Evolutionary conservation across 2,113 vertebrate genomes (phyloP), one percentile per base, ranked within the genome.

Genomic region (Ceyx cyanopectus): DNA sequence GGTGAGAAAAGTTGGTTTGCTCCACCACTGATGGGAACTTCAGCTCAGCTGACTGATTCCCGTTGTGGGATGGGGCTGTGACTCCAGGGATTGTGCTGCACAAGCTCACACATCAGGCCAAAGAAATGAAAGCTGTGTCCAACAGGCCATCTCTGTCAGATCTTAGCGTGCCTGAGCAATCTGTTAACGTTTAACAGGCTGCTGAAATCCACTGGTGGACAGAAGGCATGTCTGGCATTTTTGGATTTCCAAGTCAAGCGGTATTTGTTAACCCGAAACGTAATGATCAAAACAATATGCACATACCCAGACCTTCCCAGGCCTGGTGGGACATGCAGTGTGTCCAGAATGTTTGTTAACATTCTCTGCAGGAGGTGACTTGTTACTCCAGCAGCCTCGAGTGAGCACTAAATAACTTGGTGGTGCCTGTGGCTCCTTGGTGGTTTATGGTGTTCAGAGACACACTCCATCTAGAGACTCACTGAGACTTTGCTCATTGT

Each of bases 161-260:
- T 29, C 56, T 87, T 14, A 27, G 63, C 30, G 26, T 57, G 22
- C 34, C 61, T 34, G 19, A 37, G 53, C 68, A 77, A 18, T 18
- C 58, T 61, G 51, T n/a, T 34, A 57, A 43, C 9, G 0, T 65
- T 93, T 82, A 77, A 88, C 37, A 77, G 73, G 60, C 89, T 92
- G 87, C 76, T 93, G 89, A 77, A 88, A 90, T 19, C 84, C 68
- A 9, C 77, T 51, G 77, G n/a, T 90, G 68, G 51, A 66, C 68
- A 77, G 77, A 57, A 73, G 65, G 61, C 45, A 65, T 92, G 83
- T 50, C 82, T 94, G 86, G 51, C 65, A 74, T 89, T 77, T 81
- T n/a, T 77, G 51, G 61, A 20, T 67, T 85, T 53, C 7, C 7
- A 2, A 2, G 43, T 73, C 73, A 45, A 62, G 56, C 77, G 73